These are phyloP conservation scores for Phrynocephalus versicolor DNA, from an alignment of 2,113 vertebrate species.

Conservation along the genomic window DNA sequence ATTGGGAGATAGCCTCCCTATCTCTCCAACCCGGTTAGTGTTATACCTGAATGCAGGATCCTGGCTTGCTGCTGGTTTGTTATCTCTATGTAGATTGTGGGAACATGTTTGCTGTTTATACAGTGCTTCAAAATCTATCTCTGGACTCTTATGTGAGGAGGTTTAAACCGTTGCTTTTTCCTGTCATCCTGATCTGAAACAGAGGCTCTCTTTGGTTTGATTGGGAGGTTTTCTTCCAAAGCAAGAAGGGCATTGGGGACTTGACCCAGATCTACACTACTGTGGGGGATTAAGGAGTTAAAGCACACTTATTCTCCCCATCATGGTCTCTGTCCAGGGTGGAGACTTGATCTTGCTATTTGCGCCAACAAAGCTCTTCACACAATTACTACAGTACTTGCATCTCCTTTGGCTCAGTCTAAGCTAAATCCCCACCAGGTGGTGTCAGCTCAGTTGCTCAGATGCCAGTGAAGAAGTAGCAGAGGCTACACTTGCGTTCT, in stretches of 20 bases:
- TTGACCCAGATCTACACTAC: not conserved
- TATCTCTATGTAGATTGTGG: not conserved
- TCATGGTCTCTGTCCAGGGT: not conserved
- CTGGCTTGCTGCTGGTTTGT: not conserved
- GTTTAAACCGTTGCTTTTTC: not conserved
- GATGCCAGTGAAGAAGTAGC: not conserved
- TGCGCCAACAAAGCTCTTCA: not conserved
- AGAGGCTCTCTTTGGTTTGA: not conserved
- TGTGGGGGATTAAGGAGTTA: not conserved
- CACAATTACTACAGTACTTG: not conserved
- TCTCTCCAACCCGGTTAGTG: too few species aligned
- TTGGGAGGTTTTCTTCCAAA: not conserved
- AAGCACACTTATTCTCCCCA: not conserved
- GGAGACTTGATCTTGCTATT: not conserved
- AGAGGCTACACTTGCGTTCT: too few species aligned
- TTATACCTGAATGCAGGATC: too few species aligned
- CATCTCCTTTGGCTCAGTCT: not conserved
- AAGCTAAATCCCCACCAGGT: not conserved
- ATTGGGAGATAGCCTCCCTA: too few species aligned
- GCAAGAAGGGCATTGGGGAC: not conserved
- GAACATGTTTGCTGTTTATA: too few species aligned
- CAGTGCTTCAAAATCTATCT: too few species aligned
- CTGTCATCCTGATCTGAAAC: not conserved
- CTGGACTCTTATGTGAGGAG: not conserved
- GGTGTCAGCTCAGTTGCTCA: accelerated